Conservation (phyloP, 2,113 vertebrate species). For the Brachirus orientalis region DNA sequence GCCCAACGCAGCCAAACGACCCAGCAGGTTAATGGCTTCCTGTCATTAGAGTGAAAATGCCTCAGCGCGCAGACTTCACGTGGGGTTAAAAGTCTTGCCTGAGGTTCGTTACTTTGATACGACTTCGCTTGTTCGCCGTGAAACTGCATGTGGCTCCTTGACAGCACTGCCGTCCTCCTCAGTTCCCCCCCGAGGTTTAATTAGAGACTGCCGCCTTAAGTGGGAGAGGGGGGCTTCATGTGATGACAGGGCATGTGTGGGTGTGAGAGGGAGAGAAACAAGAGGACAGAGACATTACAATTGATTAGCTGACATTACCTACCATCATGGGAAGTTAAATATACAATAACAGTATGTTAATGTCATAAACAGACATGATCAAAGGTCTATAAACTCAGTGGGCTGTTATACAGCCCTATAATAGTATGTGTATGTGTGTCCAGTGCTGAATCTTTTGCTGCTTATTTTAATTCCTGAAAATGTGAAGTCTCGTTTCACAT, state of each 20-base stretch:
- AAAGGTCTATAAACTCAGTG: neutral
- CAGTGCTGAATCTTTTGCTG: too few species aligned
- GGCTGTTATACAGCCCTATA: neutral
- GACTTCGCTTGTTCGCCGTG: slow-evolving; percentile 41
- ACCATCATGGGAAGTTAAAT: neutral
- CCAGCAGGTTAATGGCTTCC: slow-evolving; percentile 63
- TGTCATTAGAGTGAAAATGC: slow-evolving; percentile 65
- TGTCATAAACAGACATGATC: neutral
- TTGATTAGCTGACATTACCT: neutral
- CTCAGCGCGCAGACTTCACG: slow-evolving; percentile 39
- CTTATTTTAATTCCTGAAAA: too few species aligned
- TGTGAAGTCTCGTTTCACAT: too few species aligned
- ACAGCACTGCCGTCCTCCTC: slow-evolving; percentile 45
- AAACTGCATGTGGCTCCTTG: slow-evolving; percentile 45
- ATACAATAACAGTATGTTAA: neutral
- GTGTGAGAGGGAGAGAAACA: neutral
- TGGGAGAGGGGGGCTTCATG: slow-evolving; percentile 22
- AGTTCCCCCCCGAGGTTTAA: slow-evolving; percentile 65
- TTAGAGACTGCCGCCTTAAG: slow-evolving; percentile 58
- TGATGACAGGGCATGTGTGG: slow-evolving; percentile 13
- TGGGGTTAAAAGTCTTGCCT: slow-evolving; percentile 57
- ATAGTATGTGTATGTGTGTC: neutral
- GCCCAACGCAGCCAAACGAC: slow-evolving; percentile 59
- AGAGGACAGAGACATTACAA: neutral
- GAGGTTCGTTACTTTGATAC: slow-evolving; percentile 64